A percentile compares a stretch with the other conserved stretches of the same genome.
These are phyloP conservation scores for Nebria brevicollis DNA, from an alignment of 2,888 invertebrate genomes.

Conservation along the genomic window DNA sequence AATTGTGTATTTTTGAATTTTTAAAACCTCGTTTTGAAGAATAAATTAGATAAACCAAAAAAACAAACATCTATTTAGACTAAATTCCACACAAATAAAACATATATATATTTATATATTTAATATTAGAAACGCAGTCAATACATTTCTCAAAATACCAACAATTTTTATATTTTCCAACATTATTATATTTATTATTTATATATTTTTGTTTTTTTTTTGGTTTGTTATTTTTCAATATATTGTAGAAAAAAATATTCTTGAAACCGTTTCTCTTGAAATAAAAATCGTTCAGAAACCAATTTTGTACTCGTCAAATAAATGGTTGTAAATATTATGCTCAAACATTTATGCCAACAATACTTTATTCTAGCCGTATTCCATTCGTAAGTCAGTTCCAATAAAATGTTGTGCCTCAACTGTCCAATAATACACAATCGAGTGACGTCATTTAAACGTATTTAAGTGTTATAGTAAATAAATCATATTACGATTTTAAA, in stretches of 20 bases:
- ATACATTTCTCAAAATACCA: conserved; percentile 36
- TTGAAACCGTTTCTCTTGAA: not conserved
- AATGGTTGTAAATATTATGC: not conserved
- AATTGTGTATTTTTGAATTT: conserved; percentile 41
- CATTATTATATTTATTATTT: conserved; percentile 39
- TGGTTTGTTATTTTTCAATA: not conserved
- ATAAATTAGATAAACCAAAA: not conserved
- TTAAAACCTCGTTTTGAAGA: not conserved
- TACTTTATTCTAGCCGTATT: not conserved
- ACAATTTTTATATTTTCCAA: conserved; percentile 28
- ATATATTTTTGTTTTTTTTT: conserved; percentile 2
- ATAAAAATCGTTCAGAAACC: not conserved
- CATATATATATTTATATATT: conserved; percentile 24
- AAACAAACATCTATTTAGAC: not conserved
- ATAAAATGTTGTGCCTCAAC: not conserved
- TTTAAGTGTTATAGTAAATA: not conserved
- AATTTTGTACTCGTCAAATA: not conserved
- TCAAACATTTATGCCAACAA: not conserved
- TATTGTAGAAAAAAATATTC: not conserved
- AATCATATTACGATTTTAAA: not conserved
- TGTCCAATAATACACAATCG: not conserved
- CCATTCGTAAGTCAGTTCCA: not conserved
- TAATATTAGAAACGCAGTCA: conserved; percentile 21
- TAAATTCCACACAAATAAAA: conserved; percentile 9
- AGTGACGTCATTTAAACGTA: not conserved